phyloP scores from a whole-genome alignment of 2,888 invertebrate genomes.

The Melanophora roralis region DNA sequence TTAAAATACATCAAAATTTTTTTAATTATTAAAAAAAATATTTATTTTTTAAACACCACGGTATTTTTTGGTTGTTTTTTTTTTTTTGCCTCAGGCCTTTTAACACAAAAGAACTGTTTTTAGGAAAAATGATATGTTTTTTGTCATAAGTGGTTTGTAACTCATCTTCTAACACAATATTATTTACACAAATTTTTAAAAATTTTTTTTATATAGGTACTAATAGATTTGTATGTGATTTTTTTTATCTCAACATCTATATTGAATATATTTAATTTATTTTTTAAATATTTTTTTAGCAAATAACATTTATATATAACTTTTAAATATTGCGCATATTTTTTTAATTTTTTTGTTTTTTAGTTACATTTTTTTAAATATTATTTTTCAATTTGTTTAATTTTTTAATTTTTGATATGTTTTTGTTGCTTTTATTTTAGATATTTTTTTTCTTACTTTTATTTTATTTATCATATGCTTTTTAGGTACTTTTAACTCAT shows the following conservation, averaged over 20 bases:
- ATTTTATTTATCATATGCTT: neutral
- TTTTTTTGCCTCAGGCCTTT: slow-evolving; percentile 31
- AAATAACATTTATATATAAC: slow-evolving; percentile 28
- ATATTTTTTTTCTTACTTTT: slow-evolving; percentile 40
- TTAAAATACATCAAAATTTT: too few species aligned
- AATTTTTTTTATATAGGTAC: slow-evolving; percentile 26
- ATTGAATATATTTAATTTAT: neutral
- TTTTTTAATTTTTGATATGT: slow-evolving; percentile 44
- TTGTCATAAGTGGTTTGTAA: slow-evolving; percentile 59
- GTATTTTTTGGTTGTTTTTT: neutral
- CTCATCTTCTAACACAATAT: slow-evolving; percentile 47
- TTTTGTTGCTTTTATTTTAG: slow-evolving; percentile 45
- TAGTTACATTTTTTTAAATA: slow-evolving; percentile 21
- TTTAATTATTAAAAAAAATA: slow-evolving; percentile 10
- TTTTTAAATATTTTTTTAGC: slow-evolving; percentile 6
- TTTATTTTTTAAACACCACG: neutral
- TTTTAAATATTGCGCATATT: slow-evolving; percentile 47
- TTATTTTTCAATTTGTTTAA: neutral
- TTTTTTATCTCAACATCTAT: slow-evolving; percentile 23
- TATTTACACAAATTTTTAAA: slow-evolving; percentile 46
- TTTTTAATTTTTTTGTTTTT: neutral
- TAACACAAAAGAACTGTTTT: neutral
- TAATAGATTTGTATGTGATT: neutral
- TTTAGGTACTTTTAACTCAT: slow-evolving; percentile 62
- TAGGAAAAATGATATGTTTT: neutral